These are phyloP conservation scores for Sula dactylatra DNA, from an alignment of 2,113 vertebrate species.

Conservation along the genomic window DNA sequence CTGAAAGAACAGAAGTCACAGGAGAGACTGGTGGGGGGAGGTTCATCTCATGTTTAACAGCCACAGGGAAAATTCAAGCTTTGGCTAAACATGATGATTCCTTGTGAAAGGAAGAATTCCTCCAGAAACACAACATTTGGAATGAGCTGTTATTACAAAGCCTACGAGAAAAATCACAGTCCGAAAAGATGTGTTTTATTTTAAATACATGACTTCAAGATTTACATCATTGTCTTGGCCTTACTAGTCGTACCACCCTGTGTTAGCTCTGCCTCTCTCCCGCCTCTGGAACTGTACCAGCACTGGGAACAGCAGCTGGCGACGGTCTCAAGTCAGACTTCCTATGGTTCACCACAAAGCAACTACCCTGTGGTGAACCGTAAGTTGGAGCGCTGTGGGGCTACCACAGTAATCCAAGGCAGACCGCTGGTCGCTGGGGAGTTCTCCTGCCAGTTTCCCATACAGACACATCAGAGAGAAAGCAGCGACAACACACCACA, in stretches of 20 bases:
- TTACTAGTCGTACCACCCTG: not conserved
- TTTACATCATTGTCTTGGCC: not conserved
- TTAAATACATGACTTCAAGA: not conserved
- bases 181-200: not conserved
- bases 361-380: not conserved
- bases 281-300: not conserved
- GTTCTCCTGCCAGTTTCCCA: not conserved
- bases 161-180: not conserved
- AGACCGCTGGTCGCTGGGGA: rapidly evolving
- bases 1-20: not conserved
- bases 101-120: not conserved
- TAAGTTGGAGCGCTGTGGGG: not conserved
- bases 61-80: not conserved
- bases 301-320: not conserved
- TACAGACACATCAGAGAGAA: not conserved
- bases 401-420: not conserved
- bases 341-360: conserved; percentile 35
- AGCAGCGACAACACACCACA: not conserved
- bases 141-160: not conserved
- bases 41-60: not conserved
- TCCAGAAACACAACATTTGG: not conserved
- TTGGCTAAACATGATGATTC: not conserved
- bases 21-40: not conserved
- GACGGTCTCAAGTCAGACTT: not conserved
- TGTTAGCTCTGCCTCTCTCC: not conserved